Conservation (phyloP, 2,797 vertebrate genomes). For the Anas capensis region DNA sequence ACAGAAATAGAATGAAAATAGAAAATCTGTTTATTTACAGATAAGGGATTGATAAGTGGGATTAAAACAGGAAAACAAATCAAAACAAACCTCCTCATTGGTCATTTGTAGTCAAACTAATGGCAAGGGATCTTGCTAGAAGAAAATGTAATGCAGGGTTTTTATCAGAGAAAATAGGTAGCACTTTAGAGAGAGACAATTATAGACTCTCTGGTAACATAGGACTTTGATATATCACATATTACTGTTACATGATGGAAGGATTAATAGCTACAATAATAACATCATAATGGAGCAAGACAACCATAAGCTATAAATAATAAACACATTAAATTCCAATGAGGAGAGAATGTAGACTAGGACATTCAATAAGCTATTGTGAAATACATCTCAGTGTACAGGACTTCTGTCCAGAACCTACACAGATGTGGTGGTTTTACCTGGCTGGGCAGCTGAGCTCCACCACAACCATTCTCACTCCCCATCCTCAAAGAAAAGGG, state of each 20-base stretch:
- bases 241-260: neutral
- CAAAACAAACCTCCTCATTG: neutral
- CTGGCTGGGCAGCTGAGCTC: too few relatives aligned
- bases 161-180: neutral
- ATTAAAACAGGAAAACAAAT: neutral
- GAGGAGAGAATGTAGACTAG: neutral
- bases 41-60: neutral
- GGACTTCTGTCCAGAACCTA: neutral
- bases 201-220: neutral
- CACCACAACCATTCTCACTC: too few relatives aligned
- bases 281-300: neutral
- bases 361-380: fast-evolving
- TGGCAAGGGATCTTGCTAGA: neutral
- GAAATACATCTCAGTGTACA: neutral
- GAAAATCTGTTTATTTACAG: neutral
- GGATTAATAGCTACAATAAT: neutral
- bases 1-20: neutral
- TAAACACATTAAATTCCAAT: neutral
- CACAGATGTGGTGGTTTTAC: too few relatives aligned
- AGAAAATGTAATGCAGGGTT: neutral
- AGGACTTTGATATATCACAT: neutral
- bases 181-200: neutral
- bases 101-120: neutral
- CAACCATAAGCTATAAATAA: neutral
- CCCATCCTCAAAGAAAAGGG: too few relatives aligned